Evolutionary conservation across 2,797 vertebrate genomes (phyloP), one percentile per base, ranked within the genome.

Genomic region (Rhinoraja longicauda): DNA sequence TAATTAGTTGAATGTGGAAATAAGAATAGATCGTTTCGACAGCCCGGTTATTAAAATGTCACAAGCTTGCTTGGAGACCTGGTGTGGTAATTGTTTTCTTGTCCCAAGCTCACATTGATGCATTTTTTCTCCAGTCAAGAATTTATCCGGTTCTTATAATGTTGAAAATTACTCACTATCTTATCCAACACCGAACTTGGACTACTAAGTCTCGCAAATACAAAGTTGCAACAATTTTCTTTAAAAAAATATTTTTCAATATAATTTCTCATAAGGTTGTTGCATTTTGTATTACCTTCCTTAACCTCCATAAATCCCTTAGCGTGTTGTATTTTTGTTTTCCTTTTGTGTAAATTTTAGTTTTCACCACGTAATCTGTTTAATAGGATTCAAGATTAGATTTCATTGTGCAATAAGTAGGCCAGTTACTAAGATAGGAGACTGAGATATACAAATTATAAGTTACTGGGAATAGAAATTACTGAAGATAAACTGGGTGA

Each of bases 1-100:
- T 53, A 82, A 82, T 82, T 53, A 82, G 21, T 21, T 8, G 9
- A 82, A 26, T 57, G 26, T 12, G 2, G 21, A 24, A 24, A 53
- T 12, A 82, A 53, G 39, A 82, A 53, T 24, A 12, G 45, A 82
- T 82, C 39, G 26, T 82, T 82, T 26, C 24, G 21, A 7, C 45
- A 82, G 53, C 79, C 79, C 39, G 57, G 45, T 82, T 82, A 82
- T 82, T 82, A 82, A 82, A 81, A 82, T 26, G 39, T 82, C 45
- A 82, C 1, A 17, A 24, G 26, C 53, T 82, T 82, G 79, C 79
- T 82, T 53, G 79, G 24, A 26, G 32, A 78, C 76, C n/a, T 77
- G 32, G 36, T 78, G 73, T 76, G 73, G 73, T 76, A 24, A 76
- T 78, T 57, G 3, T 45, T 53, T 82, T 45, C 45, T 57, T 82